Evolutionary conservation across 1,140 invertebrate genomes (phyloP).

Genomic region (Macrosteles quadrilineatus): DNA sequence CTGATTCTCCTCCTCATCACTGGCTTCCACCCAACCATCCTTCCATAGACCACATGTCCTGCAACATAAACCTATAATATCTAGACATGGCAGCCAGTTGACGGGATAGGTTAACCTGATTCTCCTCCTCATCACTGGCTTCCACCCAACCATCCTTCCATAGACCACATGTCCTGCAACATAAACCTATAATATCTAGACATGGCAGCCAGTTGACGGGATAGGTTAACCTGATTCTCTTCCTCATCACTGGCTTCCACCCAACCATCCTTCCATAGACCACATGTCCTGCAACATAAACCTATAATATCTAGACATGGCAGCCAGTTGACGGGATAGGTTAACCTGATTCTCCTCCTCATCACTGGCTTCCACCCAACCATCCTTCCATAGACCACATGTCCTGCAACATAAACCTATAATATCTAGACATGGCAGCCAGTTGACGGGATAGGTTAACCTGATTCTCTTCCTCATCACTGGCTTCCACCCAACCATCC

Average conservation of each 20-base stretch:
- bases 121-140: constrained; percentile 18
- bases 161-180: constrained; percentile 29
- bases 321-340: neutral
- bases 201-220: neutral
- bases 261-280: constrained; percentile 16
- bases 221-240: neutral
- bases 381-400: constrained; percentile 15
- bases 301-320: too few relatives aligned
- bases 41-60: constrained; percentile 28
- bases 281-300: constrained; percentile 30
- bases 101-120: neutral
- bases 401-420: too few relatives aligned
- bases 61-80: too few relatives aligned
- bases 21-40: neutral
- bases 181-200: too few relatives aligned
- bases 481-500: neutral
- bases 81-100: neutral
- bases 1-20: constrained; percentile 7
- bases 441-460: neutral
- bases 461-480: constrained; percentile 3
- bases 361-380: constrained; percentile 1
- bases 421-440: neutral
- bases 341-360: constrained; percentile 1
- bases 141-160: constrained; percentile 2
- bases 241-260: constrained; percentile 11